A percentile compares a stretch with the other conserved stretches of the same genome.
Evolutionary conservation across 2,113 vertebrate species (phyloP).

Genomic region (Archocentrus centrarchus): DNA sequence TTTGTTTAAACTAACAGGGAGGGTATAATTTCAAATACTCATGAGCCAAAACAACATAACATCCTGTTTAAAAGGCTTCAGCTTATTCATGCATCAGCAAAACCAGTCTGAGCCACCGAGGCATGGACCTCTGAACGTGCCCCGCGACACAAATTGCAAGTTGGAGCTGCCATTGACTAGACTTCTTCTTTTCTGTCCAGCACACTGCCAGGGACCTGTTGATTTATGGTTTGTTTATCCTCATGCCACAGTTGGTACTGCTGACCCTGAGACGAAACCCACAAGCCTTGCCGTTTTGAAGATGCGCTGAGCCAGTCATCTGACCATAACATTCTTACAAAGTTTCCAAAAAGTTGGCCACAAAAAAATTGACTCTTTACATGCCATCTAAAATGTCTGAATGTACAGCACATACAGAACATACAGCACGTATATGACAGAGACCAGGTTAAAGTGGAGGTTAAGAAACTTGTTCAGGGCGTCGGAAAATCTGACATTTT

Average conservation of each 20-base stretch:
- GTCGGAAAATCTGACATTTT: neutral
- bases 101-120: neutral
- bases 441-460: neutral
- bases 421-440: neutral
- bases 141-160: neutral
- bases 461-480: neutral
- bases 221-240: constrained; percentile 9
- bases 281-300: constrained; percentile 4
- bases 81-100: neutral
- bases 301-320: neutral
- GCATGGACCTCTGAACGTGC: neutral
- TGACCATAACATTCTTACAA: constrained; percentile 9
- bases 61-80: neutral
- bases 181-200: neutral
- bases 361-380: constrained; percentile 3
- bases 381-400: neutral
- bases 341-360: neutral
- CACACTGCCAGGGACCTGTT: neutral
- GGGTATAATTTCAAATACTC: neutral
- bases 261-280: neutral
- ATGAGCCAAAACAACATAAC: neutral
- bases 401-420: neutral
- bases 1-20: neutral
- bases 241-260: neutral
- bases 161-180: neutral